Evolutionary conservation across 2,113 vertebrate species (phyloP).

Genomic region (Loxodonta africana): DNA sequence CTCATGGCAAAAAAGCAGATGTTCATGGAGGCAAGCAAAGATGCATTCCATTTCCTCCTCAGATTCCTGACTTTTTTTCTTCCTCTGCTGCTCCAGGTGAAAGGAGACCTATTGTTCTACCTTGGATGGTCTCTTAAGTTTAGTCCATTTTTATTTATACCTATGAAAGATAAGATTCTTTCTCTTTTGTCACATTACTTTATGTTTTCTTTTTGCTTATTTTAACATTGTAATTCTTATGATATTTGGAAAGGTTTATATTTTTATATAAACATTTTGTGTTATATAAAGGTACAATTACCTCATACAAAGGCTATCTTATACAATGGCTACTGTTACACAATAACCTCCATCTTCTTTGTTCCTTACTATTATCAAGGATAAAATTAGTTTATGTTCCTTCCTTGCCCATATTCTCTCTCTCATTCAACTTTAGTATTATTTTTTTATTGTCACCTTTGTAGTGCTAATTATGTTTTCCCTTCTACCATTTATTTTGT

Average conservation of each 20-base stretch:
- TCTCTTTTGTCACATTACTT: neutral
- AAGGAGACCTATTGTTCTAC: neutral
- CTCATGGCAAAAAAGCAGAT: neutral
- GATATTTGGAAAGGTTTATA: neutral
- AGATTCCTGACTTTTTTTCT: neutral
- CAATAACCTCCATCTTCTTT: neutral
- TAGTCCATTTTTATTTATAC: neutral
- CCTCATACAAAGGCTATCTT: neutral
- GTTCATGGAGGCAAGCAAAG: neutral
- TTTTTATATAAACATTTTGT: neutral
- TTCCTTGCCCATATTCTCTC: neutral
- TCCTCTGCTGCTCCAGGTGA: neutral
- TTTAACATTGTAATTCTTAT: neutral
- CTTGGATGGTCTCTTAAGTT: neutral
- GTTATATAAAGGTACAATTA: neutral
- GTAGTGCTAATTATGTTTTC: neutral
- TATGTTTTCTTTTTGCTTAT: neutral
- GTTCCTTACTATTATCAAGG: neutral
- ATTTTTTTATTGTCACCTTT: neutral
- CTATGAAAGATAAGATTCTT: conserved; percentile 13
- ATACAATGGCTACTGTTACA: neutral
- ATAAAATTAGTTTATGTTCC: neutral
- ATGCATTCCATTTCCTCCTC: neutral
- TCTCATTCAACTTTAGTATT: neutral
- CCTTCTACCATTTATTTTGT: neutral